Base-by-base conservation (phyloP, 2,888 invertebrate species). In the Tryphoninae sp. region DNA sequence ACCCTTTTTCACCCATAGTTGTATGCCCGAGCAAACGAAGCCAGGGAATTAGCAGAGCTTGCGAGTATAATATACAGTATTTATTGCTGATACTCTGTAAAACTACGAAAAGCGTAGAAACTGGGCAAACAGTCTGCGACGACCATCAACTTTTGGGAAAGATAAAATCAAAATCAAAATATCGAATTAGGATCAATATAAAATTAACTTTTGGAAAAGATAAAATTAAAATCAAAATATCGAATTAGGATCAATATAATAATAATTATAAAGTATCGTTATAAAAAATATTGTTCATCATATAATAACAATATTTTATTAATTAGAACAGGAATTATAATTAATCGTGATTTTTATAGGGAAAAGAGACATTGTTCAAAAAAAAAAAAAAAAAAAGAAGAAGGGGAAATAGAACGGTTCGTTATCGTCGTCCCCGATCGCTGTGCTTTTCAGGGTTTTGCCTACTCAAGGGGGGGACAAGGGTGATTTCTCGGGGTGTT, bases 41-140 rank as follows among this genome's bases (percentile, higher is more conserved):
- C 64, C 40, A 33, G 78, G 53, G 62, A 77, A 61, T 68, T 45
- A 77, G 77, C 62, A 45, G 40, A 62, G 42, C 64, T 55, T 61
- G 65, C 65, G 55, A 73, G 62, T 9, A n/a, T 26, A 67, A 9
- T 33, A 33, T 74, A 69, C 55, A 33, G 61, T 79, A 64, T 68
- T 79, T 69, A 74, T 75, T 13, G 61, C 33, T 58, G 69, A 58
- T 51, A 51, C 49, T 23, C 49, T 23, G 16, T 13, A 45, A 45
- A 45, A 13, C 45, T 13, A 2, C 11, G 45, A 45, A 45, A 45
- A 45, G 13, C 9, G 7, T 2, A 45, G 11, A 45, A 8, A 3
- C 9, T 13, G 45, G 13, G 33, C 11, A 45, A 13, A 45, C 45
- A 45, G 13, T 11, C 9, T 45, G 45, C 11, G 7, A 33, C 33